Base-by-base conservation (phyloP, 2,888 invertebrate genomes). In the Apantesis nais region DNA sequence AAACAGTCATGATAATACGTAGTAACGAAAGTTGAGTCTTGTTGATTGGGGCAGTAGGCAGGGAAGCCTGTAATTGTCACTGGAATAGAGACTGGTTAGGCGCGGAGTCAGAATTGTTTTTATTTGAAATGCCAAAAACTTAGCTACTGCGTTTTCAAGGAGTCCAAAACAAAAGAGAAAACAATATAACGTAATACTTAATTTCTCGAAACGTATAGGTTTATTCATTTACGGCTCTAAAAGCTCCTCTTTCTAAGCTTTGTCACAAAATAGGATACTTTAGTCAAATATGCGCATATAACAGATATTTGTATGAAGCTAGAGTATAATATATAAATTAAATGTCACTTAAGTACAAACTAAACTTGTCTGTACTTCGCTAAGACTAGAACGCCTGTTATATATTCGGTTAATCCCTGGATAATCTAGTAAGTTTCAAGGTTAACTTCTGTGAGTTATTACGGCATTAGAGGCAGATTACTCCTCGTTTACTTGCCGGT, bases 401-500 rank as follows among this genome's bases (percentile, higher is more conserved):
- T 63, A 41, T 44, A 44, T 63, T 63, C 31, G 22, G 70, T 70
- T 80, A 78, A 78, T 80, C 78, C 75, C 58, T 16, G 66, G 81
- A 80, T 78, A 78, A 80, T 80, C 78, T 44, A 44, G 63, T 44
- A 63, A 63, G 52, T 66, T 66, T 58, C 39, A 55, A 66, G 65
- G 63, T 63, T 63, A 63, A 63, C 39, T 63, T 63, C 29, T 78
- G 81, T 78, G 70, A 72, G 72, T 79, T 72, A 79, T 78, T 70
- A 74, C 7, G 70, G 74, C 67, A 74, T 79, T 76, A 74, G 74
- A 71, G 65, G 55, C 64, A 70, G 72, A 76, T 78, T 81, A 79
- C 55, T 65, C 67, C 37, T 31, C 71, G 67, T 63, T 63, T 63
- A 63, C 63, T 41, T 66, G 39, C 37, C 73, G 58, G 48, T 61